phyloP scores from a whole-genome alignment of 1,140 invertebrate genomes.

The Teleogryllus occipitalis region DNA sequence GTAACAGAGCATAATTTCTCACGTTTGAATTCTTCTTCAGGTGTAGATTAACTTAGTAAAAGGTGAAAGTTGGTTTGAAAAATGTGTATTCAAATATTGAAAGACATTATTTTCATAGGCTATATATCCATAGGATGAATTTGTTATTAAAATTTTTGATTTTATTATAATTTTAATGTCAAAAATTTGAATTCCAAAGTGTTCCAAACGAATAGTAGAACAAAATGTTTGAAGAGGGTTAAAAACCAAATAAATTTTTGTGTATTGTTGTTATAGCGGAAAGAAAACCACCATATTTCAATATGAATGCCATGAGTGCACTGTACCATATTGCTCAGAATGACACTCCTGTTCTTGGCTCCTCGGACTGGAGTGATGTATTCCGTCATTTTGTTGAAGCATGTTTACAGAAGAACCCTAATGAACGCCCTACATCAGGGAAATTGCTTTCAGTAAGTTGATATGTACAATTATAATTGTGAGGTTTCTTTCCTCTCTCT shows the following conservation, averaged over 20 bases:
- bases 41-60: too few species aligned
- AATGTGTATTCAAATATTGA: too few species aligned
- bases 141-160: too few species aligned
- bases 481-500: not conserved
- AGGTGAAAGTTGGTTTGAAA: too few species aligned
- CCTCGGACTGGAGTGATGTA: constrained; percentile 80
- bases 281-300: constrained; percentile 98
- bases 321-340: constrained; percentile 99
- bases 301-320: constrained; percentile 99
- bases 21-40: too few species aligned
- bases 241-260: constrained; percentile 23
- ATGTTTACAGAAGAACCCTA: constrained; percentile 92
- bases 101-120: too few species aligned
- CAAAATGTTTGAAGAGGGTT: not conserved
- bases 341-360: constrained; percentile 83
- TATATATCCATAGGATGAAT: too few species aligned
- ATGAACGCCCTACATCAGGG: constrained; percentile 75
- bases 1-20: too few species aligned
- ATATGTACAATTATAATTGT: not conserved
- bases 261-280: constrained; percentile 57
- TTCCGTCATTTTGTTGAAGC: constrained; percentile 94
- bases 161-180: too few species aligned
- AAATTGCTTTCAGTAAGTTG: constrained; percentile 58
- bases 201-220: too few species aligned
- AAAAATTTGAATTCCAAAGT: too few species aligned